These are phyloP conservation scores for Chlamydotis undulata DNA, from an alignment of 2,113 vertebrate species.

Conservation along the genomic window DNA sequence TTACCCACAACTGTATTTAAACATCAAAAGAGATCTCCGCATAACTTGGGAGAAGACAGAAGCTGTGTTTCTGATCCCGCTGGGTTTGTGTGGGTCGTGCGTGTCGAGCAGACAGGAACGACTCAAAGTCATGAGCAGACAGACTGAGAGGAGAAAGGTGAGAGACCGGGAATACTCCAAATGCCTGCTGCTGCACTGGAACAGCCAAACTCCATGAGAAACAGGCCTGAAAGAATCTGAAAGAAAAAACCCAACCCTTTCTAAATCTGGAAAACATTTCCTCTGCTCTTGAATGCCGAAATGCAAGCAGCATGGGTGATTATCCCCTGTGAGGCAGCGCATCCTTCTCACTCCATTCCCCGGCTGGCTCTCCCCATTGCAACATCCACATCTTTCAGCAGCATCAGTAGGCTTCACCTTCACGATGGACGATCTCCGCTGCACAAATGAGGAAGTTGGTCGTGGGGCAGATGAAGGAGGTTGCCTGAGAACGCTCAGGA, in stretches of 20 bases:
- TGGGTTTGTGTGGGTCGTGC: not conserved
- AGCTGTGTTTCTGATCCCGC: not conserved
- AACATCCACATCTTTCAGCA: not conserved
- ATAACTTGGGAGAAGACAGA: not conserved
- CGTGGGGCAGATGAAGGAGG: constrained; percentile 2
- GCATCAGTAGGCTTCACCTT: not conserved
- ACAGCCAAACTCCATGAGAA: not conserved
- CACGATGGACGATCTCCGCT: not conserved
- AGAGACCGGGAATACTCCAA: constrained; percentile 39
- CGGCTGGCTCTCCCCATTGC: fast-evolving
- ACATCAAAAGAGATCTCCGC: not conserved
- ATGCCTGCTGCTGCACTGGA: not conserved
- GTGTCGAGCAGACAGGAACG: not conserved
- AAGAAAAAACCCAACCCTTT: not conserved
- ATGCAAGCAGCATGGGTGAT: not conserved
- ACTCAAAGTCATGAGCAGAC: not conserved
- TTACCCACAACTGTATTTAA: not conserved
- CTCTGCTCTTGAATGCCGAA: not conserved
- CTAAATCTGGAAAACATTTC: not conserved
- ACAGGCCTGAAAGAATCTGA: not conserved
- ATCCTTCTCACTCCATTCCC: not conserved
- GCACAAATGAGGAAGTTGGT: not conserved
- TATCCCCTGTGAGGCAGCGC: not conserved
- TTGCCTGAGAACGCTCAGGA: not conserved
- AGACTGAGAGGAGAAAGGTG: constrained; percentile 8